Evolutionary conservation across 2,888 invertebrate species (phyloP), one percentile per base, ranked within the genome.

Genomic region (Tuta absoluta): DNA sequence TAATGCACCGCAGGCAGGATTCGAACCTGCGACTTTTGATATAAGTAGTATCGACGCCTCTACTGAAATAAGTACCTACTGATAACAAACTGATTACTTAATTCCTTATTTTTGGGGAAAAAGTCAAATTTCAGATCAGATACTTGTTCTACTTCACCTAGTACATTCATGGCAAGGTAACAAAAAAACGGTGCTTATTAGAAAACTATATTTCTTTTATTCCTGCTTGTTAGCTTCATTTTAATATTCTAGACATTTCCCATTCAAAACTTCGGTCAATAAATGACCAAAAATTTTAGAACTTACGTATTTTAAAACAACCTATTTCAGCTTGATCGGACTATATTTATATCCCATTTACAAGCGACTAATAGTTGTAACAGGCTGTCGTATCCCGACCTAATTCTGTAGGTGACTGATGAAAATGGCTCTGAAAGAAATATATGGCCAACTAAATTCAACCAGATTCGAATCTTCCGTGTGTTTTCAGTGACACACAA

Each of bases 341-440:
- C 4, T 33, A 33, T 82, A 82, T 83, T 82, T 83, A 81, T 78
- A 82, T 78, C 77, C 75, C 80, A 78, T 83, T 86, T 84, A 88
- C 83, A 84, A 73, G 78, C 73, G 78, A 82, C 84, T 89, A 89
- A 89, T 89, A 85, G 89, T 75, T 74, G 72, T 84, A 86, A 84
- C 85, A 79, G 74, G 69, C 72, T 74, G 76, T 80, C 81, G 78
- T 73, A 75, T 69, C 68, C 68, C 82, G 82, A 82, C 85, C 85
- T 68, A 80, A 79, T 83, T 86, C 72, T 67, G 3, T 1, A 59
- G 19, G 70, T 76, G 74, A 77, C 76, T 80, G 82, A 79, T 78
- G 80, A 79, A n/a, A 83, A 82, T 76, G 75, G 71, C 73, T 76
- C 69, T 69, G 69, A 74, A 75, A 74, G 77, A 73, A 75, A 75